Conservation (phyloP, 2,797 vertebrate species). For the Leucoraja ocellata region DNA sequence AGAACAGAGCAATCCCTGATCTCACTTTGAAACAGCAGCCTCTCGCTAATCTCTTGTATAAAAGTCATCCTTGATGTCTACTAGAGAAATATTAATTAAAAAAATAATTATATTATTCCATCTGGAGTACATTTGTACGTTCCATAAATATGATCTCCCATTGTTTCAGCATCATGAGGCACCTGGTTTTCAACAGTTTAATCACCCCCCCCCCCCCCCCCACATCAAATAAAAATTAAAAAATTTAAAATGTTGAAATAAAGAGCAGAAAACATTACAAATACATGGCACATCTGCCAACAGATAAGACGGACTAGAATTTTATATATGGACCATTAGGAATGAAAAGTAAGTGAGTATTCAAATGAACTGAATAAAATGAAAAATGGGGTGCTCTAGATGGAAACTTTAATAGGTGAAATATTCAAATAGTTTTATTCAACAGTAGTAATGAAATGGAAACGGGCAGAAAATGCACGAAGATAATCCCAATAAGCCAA, state of each 20-base stretch:
- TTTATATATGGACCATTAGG: constrained; percentile 12
- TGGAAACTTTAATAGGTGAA: background rate
- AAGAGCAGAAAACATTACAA: background rate
- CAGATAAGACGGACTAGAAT: background rate
- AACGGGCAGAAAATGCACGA: background rate
- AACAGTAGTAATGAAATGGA: constrained; percentile 6
- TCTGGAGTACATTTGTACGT: background rate
- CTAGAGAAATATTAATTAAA: background rate
- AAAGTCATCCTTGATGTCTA: background rate
- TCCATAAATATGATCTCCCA: background rate
- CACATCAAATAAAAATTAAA: background rate
- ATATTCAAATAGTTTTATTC: constrained; percentile 24
- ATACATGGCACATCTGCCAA: background rate
- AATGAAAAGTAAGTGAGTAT: background rate
- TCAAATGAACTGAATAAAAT: background rate
- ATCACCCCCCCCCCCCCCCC: background rate
- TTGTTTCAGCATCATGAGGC: background rate
- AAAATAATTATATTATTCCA: background rate
- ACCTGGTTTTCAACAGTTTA: background rate
- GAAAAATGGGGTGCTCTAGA: constrained; percentile 2
- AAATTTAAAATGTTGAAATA: background rate
- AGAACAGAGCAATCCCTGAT: too few relatives aligned
- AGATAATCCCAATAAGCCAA: background rate
- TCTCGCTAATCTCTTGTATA: too few relatives aligned
- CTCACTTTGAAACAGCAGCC: too few relatives aligned